Evolutionary conservation across 1,140 invertebrate species (phyloP).

Genomic region (Gonioctena quinquepunctata): DNA sequence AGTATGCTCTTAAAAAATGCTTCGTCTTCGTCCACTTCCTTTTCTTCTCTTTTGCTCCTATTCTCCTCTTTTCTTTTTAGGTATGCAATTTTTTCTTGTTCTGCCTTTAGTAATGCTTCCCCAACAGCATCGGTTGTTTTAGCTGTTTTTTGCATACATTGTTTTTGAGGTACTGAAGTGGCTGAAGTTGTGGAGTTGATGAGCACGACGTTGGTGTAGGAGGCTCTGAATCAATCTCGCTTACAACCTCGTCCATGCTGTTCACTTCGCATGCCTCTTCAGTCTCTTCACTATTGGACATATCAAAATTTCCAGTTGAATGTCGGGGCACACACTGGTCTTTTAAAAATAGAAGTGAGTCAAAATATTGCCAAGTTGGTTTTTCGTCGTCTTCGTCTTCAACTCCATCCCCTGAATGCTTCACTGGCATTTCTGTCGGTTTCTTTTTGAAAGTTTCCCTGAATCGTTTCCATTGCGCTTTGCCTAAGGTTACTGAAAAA

Average conservation of each 20-base stretch:
- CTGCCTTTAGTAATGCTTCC: conserved; percentile 11
- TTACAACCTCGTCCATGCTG: not conserved
- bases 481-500: no score
- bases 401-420: conserved; percentile 11
- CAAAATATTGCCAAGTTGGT: conserved; percentile 4
- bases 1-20: conserved; percentile 8
- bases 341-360: conserved; percentile 12
- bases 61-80: conserved; percentile 11
- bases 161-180: not conserved
- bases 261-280: not conserved
- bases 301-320: not conserved
- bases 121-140: no score
- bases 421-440: conserved; percentile 14
- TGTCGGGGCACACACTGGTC: conserved; percentile 3
- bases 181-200: conserved; percentile 11
- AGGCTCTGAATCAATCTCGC: not conserved
- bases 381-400: conserved; percentile 13
- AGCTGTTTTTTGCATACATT: no score
- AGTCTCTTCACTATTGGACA: not conserved
- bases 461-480: no score
- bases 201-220: conserved; percentile 17
- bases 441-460: no score
- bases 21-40: conserved; percentile 11
- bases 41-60: not conserved
- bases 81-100: conserved; percentile 7